These are phyloP conservation scores for Ruditapes philippinarum DNA, from an alignment of 1,140 invertebrate species.

Conservation along the genomic window DNA sequence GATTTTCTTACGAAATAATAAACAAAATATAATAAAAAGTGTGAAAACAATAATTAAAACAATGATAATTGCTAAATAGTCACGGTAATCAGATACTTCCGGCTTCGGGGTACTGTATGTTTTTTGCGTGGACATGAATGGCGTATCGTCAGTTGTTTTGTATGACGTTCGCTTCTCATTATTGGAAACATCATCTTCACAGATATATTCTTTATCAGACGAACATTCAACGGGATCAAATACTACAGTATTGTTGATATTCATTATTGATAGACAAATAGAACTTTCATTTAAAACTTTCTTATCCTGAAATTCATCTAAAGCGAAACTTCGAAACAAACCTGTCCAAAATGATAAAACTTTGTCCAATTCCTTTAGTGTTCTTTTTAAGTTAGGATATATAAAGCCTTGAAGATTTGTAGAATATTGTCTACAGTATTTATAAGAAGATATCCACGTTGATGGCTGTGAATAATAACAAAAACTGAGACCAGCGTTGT, in stretches of 20 bases:
- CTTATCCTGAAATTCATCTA: too few species aligned
- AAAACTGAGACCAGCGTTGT: background rate
- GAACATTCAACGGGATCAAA: background rate
- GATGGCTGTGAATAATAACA: background rate
- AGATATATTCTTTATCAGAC: background rate
- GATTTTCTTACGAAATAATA: too few species aligned
- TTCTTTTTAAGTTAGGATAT: background rate
- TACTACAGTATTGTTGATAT: background rate
- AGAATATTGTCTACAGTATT: background rate
- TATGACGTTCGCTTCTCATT: background rate
- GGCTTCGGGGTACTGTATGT: too few species aligned
- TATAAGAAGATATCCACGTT: background rate
- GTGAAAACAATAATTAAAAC: too few species aligned
- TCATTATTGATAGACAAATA: background rate
- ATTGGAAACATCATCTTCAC: background rate
- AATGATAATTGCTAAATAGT: too few species aligned
- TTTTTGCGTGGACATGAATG: too few species aligned
- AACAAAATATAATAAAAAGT: too few species aligned
- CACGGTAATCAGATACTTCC: too few species aligned
- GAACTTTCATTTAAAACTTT: too few species aligned
- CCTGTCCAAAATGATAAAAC: background rate
- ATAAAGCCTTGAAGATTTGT: background rate
- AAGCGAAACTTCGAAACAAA: background rate
- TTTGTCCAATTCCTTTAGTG: background rate
- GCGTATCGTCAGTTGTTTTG: background rate